Percentiles rank a stretch among this genome's conserved stretches.
Evolutionary conservation across 2,888 invertebrate genomes (phyloP).

Genomic region (Mythimna lalbum): DNA sequence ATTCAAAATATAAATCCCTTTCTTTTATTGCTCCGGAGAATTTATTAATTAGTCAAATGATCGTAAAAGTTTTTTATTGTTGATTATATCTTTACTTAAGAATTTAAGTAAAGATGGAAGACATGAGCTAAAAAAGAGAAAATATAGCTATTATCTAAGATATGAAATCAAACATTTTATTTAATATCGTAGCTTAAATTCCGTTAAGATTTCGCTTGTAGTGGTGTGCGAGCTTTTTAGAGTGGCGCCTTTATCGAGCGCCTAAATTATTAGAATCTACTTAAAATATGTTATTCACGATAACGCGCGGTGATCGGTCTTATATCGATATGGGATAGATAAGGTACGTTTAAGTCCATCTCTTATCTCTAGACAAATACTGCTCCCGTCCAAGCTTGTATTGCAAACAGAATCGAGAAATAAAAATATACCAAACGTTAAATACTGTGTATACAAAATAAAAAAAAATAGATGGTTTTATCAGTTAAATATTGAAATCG

Average conservation of each 20-base stretch:
- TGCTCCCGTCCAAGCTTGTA: constrained; percentile 65
- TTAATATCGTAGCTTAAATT: constrained; percentile 7
- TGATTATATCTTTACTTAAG: constrained; percentile 18
- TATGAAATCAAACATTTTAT: neutral
- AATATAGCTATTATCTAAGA: neutral
- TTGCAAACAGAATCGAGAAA: constrained; percentile 60
- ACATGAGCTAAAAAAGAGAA: neutral
- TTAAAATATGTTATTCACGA: constrained; percentile 69
- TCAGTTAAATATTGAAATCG: constrained; percentile 63
- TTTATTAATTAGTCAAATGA: constrained; percentile 41
- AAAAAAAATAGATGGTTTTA: constrained; percentile 51
- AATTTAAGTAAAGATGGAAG: neutral
- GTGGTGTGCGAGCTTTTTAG: constrained; percentile 53
- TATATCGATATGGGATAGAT: constrained; percentile 60
- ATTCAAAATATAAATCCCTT: constrained; percentile 22
- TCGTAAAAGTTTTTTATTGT: constrained; percentile 32
- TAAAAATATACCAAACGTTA: constrained; percentile 52
- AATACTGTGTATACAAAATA: constrained; percentile 50
- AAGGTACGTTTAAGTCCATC: constrained; percentile 65
- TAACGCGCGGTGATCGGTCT: constrained; percentile 66
- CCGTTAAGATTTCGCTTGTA: constrained; percentile 30
- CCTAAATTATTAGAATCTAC: constrained; percentile 72
- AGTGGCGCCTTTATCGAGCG: constrained; percentile 72
- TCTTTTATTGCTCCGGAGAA: constrained; percentile 34
- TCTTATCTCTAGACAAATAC: constrained; percentile 72